Evolutionary conservation across 2,797 vertebrate genomes (phyloP).

Genomic region (Phrynocephalus vlangalii): DNA sequence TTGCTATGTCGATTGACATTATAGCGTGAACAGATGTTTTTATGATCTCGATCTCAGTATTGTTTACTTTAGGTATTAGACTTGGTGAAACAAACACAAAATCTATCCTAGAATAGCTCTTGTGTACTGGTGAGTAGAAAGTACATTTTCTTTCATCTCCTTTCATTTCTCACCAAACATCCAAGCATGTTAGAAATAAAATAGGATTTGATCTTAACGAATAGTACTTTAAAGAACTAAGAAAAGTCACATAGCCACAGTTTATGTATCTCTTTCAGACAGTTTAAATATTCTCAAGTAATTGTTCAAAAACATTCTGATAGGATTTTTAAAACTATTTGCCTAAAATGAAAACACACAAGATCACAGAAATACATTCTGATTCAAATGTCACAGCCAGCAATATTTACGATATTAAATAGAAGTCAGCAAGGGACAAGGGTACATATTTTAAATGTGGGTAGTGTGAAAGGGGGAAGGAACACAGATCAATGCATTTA

Average conservation of each 20-base stretch:
- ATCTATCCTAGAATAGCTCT: no score
- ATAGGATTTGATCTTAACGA: not conserved
- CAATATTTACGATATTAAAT: not conserved
- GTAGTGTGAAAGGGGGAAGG: not conserved
- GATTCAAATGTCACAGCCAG: not conserved
- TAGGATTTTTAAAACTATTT: not conserved
- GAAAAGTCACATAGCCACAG: not conserved
- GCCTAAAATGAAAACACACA: not conserved
- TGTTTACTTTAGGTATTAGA: no score
- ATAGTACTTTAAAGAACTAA: not conserved
- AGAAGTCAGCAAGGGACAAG: not conserved
- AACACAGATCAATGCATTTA: not conserved
- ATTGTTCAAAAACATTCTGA: not conserved
- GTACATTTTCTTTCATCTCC: no score
- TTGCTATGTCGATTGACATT: no score
- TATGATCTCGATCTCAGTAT: no score
- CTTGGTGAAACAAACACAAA: no score
- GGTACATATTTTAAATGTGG: not conserved
- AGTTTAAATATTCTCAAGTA: conserved; percentile 3
- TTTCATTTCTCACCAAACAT: no score
- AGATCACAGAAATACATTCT: not conserved
- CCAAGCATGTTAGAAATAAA: not conserved
- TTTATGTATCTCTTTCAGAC: not conserved
- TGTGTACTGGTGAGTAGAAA: no score
- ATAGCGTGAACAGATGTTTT: no score